phyloP scores from a whole-genome alignment of 2,113 vertebrate species.

The Pelodiscus sinensis region DNA sequence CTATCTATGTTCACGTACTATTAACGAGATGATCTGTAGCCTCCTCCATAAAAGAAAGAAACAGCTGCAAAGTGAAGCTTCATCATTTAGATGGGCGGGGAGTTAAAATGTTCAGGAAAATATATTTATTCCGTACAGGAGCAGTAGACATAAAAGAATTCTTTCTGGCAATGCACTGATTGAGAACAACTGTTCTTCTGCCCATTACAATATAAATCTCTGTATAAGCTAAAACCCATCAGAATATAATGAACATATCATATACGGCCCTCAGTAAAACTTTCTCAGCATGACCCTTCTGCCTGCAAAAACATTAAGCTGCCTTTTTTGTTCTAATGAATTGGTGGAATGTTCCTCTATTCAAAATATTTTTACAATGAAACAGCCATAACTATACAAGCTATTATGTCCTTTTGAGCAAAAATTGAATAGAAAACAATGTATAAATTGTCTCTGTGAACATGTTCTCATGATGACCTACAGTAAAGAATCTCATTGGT shows the following conservation, averaged over 20 bases:
- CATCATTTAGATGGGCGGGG: neutral
- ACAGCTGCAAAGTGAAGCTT: neutral
- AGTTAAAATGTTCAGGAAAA: neutral
- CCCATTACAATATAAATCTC: neutral
- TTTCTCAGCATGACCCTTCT: too few relatives aligned
- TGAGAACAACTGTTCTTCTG: fast-evolving
- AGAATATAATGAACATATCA: neutral
- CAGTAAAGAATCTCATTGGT: neutral
- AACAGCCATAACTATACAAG: neutral
- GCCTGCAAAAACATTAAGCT: neutral
- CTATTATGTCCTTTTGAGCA: fast-evolving
- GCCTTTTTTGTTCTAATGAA: neutral
- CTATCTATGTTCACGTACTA: fast-evolving
- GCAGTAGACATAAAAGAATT: neutral
- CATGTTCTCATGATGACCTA: neutral
- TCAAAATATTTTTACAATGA: neutral
- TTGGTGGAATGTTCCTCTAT: fast-evolving
- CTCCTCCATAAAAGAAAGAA: neutral
- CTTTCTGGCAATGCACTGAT: neutral
- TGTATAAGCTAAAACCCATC: neutral
- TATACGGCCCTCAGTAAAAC: neutral
- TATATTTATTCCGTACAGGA: fast-evolving
- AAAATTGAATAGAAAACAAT: neutral
- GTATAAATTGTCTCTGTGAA: fast-evolving
- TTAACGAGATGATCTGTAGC: neutral